Conservation (phyloP, 2,797 vertebrate species). For the Halcyon leucocephala region DNA sequence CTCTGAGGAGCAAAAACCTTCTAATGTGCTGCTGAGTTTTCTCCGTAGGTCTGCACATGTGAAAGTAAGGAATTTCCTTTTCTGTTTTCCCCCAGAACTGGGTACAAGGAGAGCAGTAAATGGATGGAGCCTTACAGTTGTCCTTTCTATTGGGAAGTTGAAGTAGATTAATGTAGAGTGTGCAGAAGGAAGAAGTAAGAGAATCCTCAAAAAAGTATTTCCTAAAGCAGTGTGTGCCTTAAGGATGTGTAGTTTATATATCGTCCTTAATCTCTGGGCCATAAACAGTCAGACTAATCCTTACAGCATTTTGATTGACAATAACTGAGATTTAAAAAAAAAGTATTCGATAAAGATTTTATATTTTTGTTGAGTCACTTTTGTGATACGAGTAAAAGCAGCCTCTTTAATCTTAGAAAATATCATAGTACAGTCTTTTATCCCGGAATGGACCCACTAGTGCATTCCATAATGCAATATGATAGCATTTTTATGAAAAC, state of each 20-base stretch:
- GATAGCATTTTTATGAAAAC: background rate
- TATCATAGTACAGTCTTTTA: background rate
- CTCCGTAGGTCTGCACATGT: fast-evolving
- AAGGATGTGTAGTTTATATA: background rate
- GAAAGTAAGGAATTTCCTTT: background rate
- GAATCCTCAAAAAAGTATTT: background rate
- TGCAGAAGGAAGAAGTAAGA: background rate
- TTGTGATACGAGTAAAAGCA: background rate
- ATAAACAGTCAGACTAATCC: background rate
- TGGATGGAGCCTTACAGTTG: background rate
- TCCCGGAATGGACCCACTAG: background rate
- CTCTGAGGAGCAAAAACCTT: background rate
- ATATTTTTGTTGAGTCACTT: background rate
- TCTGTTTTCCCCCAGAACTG: background rate
- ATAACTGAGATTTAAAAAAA: too few relatives aligned
- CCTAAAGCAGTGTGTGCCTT: background rate
- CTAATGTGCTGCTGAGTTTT: background rate
- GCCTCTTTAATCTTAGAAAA: background rate
- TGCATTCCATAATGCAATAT: background rate
- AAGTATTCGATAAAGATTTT: background rate
- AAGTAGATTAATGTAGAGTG: background rate
- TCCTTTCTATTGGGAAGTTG: background rate
- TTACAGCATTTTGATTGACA: background rate
- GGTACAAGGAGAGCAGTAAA: background rate
- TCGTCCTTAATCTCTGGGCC: background rate